Base-by-base conservation (phyloP, 2,888 invertebrate species). In the Drosophila lacicola region DNA sequence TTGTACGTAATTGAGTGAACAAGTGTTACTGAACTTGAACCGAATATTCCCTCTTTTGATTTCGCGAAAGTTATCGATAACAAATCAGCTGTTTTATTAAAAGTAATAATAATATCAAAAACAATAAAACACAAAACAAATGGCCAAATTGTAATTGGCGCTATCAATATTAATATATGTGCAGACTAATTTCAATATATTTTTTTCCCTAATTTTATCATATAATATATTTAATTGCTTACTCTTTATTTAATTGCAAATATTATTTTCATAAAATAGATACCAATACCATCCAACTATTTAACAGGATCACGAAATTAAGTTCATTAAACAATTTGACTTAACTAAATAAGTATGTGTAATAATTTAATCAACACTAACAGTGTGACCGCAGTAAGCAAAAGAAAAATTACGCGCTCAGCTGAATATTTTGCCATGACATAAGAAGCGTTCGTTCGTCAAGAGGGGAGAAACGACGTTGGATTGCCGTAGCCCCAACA, bases 401-500 rank as follows among this genome's bases (percentile, higher is more conserved):
- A 62, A 6, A 14, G 11, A 2, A 58, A 67, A 74, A 77, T 60
- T 42, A 19, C 74, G 29, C 46, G 19, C 17, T 57, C 78, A 74
- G 78, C 69, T 78, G 61, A 50, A 55, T n/a, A 10, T 47, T 63
- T 6, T 47, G 56, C 39, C 70, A 69, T 86, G 82, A 82, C 83
- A 82, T 82, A 82, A 82, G 81, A 69, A 70, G 69, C 47, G 68
- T 62, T 72, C 65, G 67, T 82, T 82, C 83, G 63, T 51, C 51
- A 68, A 72, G 77, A 74, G 74, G 76, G 82, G 80, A 79, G 82
- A 68, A 75, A 80, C 85, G 74, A 70, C 80, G 67, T 82, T 71
- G 74, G 70, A 67, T 70, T 72, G 67, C 71, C 50, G 64, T 69
- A 44, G 76, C 76, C 69, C 82, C 70, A 69, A 80, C 58, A 61